Percentiles rank a stretch among this genome's conserved stretches.
phyloP scores from a whole-genome alignment of 35 echinoderm and acorn worm genomes.

The Lytechinus variegatus region DNA sequence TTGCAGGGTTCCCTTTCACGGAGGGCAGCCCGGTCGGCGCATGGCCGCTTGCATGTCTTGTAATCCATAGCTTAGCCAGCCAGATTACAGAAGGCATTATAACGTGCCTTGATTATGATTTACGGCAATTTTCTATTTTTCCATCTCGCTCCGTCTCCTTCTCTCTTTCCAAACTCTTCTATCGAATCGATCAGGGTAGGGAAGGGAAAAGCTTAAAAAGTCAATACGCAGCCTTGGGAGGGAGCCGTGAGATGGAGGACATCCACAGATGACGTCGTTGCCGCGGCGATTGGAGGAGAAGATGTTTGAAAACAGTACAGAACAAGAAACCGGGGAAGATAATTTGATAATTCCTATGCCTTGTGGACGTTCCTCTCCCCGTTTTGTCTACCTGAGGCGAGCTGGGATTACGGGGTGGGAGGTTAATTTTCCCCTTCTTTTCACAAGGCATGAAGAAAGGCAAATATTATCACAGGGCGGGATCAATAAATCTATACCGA shows the following conservation, averaged over 20 bases:
- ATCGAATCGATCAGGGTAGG: not conserved
- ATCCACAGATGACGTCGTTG: not conserved
- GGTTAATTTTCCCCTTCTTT: conserved; percentile 53
- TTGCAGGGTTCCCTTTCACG: conserved; percentile 36
- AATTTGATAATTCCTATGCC: conserved; percentile 12
- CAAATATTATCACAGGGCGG: conserved; percentile 50
- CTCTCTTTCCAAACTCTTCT: not conserved
- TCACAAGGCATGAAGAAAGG: conserved; percentile 42
- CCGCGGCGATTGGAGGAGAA: not conserved
- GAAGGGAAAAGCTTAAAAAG: not conserved
- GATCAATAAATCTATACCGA: conserved; percentile 53
- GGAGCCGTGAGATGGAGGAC: not conserved
- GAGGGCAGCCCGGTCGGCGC: conserved; percentile 8
- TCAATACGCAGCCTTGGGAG: not conserved
- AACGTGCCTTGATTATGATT: conserved; percentile 26
- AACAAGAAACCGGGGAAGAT: not conserved
- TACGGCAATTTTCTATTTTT: not conserved
- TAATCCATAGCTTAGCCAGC: conserved; percentile 45
- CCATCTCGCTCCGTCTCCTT: not conserved
- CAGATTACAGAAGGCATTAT: conserved; percentile 27
- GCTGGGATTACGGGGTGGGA: conserved; percentile 24
- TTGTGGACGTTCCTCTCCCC: not conserved
- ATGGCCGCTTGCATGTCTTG: conserved; percentile 7
- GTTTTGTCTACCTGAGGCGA: not conserved
- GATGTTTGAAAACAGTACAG: not conserved